These are phyloP conservation scores for Chaitophorus viminalis DNA, from an alignment of 2,888 invertebrate genomes.

Conservation along the genomic window DNA sequence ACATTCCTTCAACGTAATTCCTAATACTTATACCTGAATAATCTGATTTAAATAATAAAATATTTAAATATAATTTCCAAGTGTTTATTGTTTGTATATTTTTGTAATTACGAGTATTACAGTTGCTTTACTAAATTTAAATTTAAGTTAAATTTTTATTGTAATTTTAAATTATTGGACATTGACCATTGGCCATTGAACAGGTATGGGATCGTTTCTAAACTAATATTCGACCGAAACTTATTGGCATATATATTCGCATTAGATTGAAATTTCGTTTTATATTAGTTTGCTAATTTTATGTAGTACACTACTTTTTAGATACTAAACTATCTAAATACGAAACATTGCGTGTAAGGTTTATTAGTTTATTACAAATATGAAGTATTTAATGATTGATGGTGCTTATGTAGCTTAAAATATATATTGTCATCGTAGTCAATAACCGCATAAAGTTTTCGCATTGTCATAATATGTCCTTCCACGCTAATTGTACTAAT, in stretches of 20 bases:
- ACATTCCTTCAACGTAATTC: no score
- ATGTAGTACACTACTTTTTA: not conserved
- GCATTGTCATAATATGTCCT: not conserved
- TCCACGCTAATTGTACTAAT: no score
- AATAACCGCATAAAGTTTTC: not conserved
- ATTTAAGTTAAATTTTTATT: no score
- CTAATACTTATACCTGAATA: no score
- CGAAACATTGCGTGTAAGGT: no score
- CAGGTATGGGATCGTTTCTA: not conserved
- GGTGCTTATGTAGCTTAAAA: no score
- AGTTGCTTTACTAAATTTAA: not conserved
- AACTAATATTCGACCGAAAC: slow-evolving; percentile 3
- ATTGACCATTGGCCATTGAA: not conserved
- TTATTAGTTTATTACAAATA: not conserved
- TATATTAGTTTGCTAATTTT: not conserved
- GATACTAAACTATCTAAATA: no score
- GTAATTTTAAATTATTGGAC: not conserved
- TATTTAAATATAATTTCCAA: not conserved
- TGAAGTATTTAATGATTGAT: not conserved
- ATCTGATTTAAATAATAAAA: no score
- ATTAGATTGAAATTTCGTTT: slow-evolving; percentile 14
- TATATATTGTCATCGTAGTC: not conserved
- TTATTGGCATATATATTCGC: not conserved
- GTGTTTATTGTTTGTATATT: not conserved
- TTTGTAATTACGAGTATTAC: not conserved